Base-by-base conservation (phyloP, 64 coral and sea anemone species). In the Actinia equina region DNA sequence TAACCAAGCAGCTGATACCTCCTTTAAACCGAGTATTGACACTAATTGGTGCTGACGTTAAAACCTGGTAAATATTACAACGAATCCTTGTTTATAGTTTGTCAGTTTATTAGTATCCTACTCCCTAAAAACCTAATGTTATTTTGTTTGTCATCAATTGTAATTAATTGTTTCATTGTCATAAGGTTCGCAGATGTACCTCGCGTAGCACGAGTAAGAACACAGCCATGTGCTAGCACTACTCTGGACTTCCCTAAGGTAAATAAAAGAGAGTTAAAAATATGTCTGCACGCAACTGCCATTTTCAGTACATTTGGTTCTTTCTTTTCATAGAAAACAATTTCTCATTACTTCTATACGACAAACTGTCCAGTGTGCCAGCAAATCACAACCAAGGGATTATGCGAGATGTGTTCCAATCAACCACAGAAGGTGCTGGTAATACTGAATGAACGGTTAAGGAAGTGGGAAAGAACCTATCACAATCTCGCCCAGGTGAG, bases 281-380 rank as follows among this genome's bases (percentile, higher is more conserved):
- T 0, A 8, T 57, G 15, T 57, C 55, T 57, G 55, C 15, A 12
- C 55, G 10, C 1, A 49, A 57, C 6, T 13, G 55, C 10, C 55
- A 57, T 49, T 2, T 12, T 57, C 55, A 57, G 55, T 57, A 14
- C 6, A 57, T 14, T 57, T 57, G 2, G 6, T 57, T 16, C 15
- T 42, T 26, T 83, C 41, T 20, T 5, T 54, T 43, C 51, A 15
- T n/a, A 98, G 95, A 88, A 89, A 55, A 95, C 93, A 51, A 99
- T 99, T 74, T 94, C 97, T 16, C 97, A 94, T 18, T 99, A 95
- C 79, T 99, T 99, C 89, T 88, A 90, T 13, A 95, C 97, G 20
- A 85, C 94, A 67, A 85, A 90, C 51, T 99, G 97, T 67, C 97
- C 93, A 4, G 90, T 99, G 9, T 99, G 97, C 49, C 89, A 99